A percentile compares a stretch with the other conserved stretches of the same genome.
Evolutionary conservation across 53 echinoderm and acorn worm genomes (phyloP).

Genomic region (Crossaster papposus): DNA sequence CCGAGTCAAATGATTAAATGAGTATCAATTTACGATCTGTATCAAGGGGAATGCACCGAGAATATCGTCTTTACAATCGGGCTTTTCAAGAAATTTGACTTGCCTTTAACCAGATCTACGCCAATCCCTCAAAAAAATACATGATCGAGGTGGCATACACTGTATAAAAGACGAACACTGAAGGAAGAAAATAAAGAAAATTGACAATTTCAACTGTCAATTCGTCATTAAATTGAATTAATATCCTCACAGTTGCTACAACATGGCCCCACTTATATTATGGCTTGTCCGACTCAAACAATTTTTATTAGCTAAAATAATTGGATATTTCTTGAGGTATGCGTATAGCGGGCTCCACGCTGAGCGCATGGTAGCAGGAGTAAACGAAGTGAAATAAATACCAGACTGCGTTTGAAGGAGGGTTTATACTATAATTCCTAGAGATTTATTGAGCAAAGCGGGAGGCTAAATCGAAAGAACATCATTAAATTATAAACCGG

Average conservation of each 20-base stretch:
- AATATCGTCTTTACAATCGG: too few species aligned
- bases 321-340: constrained; percentile 1
- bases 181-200: neutral
- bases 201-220: neutral
- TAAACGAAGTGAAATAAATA: neutral
- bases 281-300: neutral
- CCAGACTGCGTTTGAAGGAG: neutral
- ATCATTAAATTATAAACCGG: neutral
- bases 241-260: neutral
- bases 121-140: neutral
- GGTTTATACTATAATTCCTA: neutral
- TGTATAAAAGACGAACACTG: neutral
- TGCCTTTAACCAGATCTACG: too few species aligned
- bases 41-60: too few species aligned
- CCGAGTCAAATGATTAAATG: too few species aligned
- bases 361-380: neutral
- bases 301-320: neutral
- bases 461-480: neutral
- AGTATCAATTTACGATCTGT: too few species aligned
- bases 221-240: neutral
- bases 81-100: too few species aligned
- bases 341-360: neutral
- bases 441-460: neutral
- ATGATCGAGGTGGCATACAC: neutral
- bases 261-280: neutral